Conservation (phyloP, 2,113 vertebrate species). For the Marmota monax region DNA sequence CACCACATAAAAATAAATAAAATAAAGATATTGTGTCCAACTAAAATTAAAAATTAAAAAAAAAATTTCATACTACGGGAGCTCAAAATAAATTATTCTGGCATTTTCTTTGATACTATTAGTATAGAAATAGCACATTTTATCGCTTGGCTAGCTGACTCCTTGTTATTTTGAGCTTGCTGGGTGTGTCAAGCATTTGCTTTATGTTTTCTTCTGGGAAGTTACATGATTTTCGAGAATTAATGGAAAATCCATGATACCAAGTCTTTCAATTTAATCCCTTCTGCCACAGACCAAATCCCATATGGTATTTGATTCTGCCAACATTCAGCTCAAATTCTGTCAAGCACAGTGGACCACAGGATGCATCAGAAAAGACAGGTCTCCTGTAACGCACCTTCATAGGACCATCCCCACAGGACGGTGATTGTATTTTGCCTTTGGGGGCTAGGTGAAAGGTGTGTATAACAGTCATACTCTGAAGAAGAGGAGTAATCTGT, state of each 20-base stretch:
- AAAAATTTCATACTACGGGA: neutral
- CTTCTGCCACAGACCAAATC: neutral
- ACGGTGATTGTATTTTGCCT: neutral
- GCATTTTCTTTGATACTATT: neutral
- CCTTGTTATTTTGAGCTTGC: neutral
- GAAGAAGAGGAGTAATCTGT: neutral
- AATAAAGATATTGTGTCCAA: too few species aligned
- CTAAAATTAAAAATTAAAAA: neutral
- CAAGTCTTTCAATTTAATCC: neutral
- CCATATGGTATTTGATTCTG: neutral
- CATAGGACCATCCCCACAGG: neutral
- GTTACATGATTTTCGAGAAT: constrained; percentile 20
- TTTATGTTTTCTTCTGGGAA: neutral
- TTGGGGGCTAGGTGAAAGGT: neutral
- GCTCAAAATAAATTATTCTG: constrained; percentile 1
- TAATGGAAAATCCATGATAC: neutral
- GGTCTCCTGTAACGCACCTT: neutral
- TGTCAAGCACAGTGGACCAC: neutral
- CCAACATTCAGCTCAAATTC: neutral
- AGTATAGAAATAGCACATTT: constrained; percentile 14
- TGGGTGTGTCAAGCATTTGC: neutral
- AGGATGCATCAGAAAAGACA: neutral
- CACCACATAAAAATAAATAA: too few species aligned
- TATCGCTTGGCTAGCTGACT: neutral
- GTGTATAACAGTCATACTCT: neutral